Percentiles rank a stretch among this genome's conserved stretches.
phyloP scores from a whole-genome alignment of 2,113 vertebrate genomes.

The Elachura formosa region DNA sequence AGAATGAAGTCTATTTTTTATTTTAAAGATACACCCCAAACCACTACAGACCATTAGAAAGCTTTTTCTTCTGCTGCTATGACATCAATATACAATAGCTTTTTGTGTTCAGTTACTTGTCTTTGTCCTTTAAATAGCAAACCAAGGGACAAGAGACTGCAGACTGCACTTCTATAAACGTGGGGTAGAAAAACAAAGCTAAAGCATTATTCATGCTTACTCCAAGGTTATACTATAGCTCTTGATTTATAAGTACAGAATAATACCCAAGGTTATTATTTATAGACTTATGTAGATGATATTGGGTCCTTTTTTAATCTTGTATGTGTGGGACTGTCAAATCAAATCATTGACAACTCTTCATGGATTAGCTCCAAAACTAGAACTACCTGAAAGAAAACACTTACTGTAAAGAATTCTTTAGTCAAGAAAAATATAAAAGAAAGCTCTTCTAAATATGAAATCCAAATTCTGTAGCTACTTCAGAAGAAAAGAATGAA shows the following conservation, averaged over 20 bases:
- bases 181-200: not conserved
- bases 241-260: not conserved
- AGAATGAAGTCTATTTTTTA: not conserved
- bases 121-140: not conserved
- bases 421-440: not conserved
- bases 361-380: not conserved
- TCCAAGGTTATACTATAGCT: not conserved
- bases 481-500: not conserved
- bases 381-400: not conserved
- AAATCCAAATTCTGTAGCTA: not conserved
- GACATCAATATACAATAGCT: not conserved
- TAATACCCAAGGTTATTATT: not conserved
- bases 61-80: not conserved
- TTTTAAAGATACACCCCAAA: not conserved
- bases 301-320: not conserved
- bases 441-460: not conserved
- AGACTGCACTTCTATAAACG: not conserved
- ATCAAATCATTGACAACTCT: not conserved
- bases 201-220: not conserved
- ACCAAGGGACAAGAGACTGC: not conserved
- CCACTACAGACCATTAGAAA: not conserved
- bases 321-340: not conserved
- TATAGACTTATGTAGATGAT: not conserved
- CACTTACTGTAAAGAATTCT: not conserved
- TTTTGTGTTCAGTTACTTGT: not conserved